Base-by-base conservation (phyloP, 2,113 vertebrate genomes). In the Siphamia tubifer region DNA sequence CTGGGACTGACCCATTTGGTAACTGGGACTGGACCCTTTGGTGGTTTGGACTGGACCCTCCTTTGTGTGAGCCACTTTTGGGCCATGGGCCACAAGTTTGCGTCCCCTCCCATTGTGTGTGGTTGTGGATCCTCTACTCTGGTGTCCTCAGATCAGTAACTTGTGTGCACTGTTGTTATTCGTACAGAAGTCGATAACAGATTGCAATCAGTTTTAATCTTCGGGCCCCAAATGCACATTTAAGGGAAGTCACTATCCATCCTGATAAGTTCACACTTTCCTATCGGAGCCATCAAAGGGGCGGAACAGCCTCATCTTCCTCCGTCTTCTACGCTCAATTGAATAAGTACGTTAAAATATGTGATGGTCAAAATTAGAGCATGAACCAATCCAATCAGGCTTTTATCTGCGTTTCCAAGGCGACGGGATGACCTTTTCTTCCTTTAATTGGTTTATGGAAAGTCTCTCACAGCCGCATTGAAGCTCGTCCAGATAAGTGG, bases 391-490 rank as follows among this genome's bases (percentile, higher is more conserved):
- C 72, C 74, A 81, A 81, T 86, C 68, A 68, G 39, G 30, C 77
- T 76, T 86, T 87, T 80, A 90, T 90, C 77, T 82, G 36, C 31
- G 52, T 79, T 65, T 89, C 57, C 27, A 31, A 85, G 84, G 71
- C 80, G 61, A 69, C 57, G 45, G 49, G 35, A 20, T 85, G 83
- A 87, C 88, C 90, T 88, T 89, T 84, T 61, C 68, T 61, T 66
- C 55, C 42, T 49, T 79, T 90, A 91, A 92, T 89, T 90, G 82
- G 79, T 89, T 90, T 69, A 85, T 53, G 52, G 54, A 54, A 79
- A 86, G 78, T 79, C 69, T 71, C 81, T 87, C 64, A 68, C 60
- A 68, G 61, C 74, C 70, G 77, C 69, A 27, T 44, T 70, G 72
- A 79, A 75, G 70, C 77, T 60, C 55, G 79, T 62, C 48, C 43